Conservation (phyloP, 2,113 vertebrate species). For the Channa maculata region DNA sequence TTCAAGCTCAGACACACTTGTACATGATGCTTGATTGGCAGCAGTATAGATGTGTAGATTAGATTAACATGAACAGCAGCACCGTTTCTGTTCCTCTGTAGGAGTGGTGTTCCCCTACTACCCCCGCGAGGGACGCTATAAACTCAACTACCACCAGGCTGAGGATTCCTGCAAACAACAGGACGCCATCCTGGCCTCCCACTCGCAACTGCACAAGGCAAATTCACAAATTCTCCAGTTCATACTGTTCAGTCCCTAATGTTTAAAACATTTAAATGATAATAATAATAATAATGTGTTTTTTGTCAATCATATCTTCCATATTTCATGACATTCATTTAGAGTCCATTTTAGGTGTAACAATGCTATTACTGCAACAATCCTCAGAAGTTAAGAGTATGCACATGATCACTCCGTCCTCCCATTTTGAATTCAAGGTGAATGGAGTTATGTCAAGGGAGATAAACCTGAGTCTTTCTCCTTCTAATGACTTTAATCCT, state of each 20-base stretch:
- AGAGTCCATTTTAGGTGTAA: background rate
- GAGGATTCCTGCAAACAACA: slow-evolving; percentile 89
- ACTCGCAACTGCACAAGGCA: slow-evolving; percentile 90
- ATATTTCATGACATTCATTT: background rate
- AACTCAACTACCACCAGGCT: slow-evolving; percentile 90
- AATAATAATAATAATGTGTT: too few relatives aligned
- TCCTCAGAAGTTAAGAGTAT: too few relatives aligned
- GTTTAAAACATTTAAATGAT: too few relatives aligned
- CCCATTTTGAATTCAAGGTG: slow-evolving; percentile 18
- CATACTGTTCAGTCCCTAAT: too few relatives aligned
- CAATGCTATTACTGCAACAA: too few relatives aligned
- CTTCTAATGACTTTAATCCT: slow-evolving; percentile 41
- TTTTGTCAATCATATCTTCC: too few relatives aligned
- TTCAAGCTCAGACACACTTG: background rate
- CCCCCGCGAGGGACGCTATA: slow-evolving; percentile 91
- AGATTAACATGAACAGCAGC: background rate
- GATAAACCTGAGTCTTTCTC: slow-evolving; percentile 27
- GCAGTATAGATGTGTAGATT: too few relatives aligned
- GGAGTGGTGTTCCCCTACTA: slow-evolving; percentile 97
- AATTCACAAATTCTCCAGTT: background rate
- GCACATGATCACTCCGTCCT: background rate
- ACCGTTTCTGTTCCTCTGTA: slow-evolving; percentile 58
- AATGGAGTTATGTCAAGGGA: slow-evolving; percentile 32
- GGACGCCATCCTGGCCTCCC: slow-evolving; percentile 94
- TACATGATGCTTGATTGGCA: background rate